Evolutionary conservation across 2,888 invertebrate species (phyloP).

Genomic region (Cephus nigrinus): DNA sequence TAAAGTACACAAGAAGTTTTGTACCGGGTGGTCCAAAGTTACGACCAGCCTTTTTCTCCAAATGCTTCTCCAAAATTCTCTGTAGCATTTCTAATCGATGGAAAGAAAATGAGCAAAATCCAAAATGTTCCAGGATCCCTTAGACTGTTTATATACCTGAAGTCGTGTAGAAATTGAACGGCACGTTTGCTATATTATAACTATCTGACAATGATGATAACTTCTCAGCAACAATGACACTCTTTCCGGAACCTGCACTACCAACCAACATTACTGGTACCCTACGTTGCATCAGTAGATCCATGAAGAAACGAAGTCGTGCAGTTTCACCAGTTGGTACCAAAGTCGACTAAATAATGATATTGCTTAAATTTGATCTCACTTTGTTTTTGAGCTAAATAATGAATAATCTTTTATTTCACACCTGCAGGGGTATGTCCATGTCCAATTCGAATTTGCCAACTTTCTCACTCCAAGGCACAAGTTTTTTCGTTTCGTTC

Average conservation of each 20-base stretch:
- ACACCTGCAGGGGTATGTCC: slow-evolving; percentile 87
- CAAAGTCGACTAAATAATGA: slow-evolving; percentile 73
- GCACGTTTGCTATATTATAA: slow-evolving; percentile 87
- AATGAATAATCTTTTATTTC: background rate
- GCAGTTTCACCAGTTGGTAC: slow-evolving; percentile 93
- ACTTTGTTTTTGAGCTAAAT: background rate
- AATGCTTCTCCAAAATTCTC: slow-evolving; percentile 86
- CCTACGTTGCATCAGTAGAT: slow-evolving; percentile 79
- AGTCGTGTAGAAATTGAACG: slow-evolving; percentile 95
- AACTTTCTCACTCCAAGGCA: slow-evolving; percentile 88
- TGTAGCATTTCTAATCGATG: slow-evolving; percentile 80
- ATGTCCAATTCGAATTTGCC: slow-evolving; percentile 84
- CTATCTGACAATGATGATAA: slow-evolving; percentile 79
- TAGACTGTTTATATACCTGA: slow-evolving; percentile 70
- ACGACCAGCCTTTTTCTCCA: slow-evolving; percentile 95
- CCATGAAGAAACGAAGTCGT: slow-evolving; percentile 87
- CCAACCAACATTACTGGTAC: slow-evolving; percentile 94
- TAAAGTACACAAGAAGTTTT: slow-evolving; percentile 91
- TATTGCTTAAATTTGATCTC: background rate
- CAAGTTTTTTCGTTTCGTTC: slow-evolving; percentile 83
- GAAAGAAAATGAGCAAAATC: background rate
- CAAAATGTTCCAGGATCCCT: background rate
- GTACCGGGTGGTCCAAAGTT: slow-evolving; percentile 95
- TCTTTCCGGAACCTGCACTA: slow-evolving; percentile 90
- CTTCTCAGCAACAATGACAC: slow-evolving; percentile 89